Evolutionary conservation across 2,888 invertebrate species (phyloP).

Genomic region (Homarus gammarus): DNA sequence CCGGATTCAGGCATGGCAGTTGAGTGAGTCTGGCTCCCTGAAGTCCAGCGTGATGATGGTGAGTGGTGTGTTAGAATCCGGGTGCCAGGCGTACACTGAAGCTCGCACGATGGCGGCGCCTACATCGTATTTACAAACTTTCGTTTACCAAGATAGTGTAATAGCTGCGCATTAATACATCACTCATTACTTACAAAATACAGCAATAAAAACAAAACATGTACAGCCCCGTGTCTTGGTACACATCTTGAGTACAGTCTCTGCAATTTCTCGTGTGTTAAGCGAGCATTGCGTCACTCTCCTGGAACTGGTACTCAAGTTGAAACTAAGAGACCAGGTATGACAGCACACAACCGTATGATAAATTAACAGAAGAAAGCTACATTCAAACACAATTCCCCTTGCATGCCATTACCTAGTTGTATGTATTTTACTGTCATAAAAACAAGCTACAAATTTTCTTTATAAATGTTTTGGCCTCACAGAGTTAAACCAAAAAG

Average conservation of each 20-base stretch:
- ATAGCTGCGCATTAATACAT: not conserved
- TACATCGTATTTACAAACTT: not conserved
- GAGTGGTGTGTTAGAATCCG: not conserved
- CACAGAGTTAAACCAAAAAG: not conserved
- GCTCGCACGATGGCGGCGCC: no score
- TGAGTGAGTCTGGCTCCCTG: not conserved
- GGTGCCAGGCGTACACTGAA: not conserved
- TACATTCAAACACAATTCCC: constrained; percentile 12
- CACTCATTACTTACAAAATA: constrained; percentile 35
- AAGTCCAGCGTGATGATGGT: no score
- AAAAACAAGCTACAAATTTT: not conserved
- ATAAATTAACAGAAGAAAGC: constrained; percentile 25
- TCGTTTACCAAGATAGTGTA: not conserved
- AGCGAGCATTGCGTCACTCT: not conserved
- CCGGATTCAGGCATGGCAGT: not conserved
- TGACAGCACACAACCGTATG: constrained; percentile 27
- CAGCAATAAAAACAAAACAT: constrained; percentile 7
- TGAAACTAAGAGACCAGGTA: not conserved
- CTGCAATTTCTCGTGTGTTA: not conserved
- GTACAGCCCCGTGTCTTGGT: not conserved
- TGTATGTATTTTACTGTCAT: not conserved
- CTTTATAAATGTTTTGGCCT: not conserved
- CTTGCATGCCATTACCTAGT: constrained; percentile 12
- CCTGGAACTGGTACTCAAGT: not conserved
- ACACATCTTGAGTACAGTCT: not conserved